Evolutionary conservation across 2,888 invertebrate species (phyloP).

Genomic region (Nemapogon koenigi): DNA sequence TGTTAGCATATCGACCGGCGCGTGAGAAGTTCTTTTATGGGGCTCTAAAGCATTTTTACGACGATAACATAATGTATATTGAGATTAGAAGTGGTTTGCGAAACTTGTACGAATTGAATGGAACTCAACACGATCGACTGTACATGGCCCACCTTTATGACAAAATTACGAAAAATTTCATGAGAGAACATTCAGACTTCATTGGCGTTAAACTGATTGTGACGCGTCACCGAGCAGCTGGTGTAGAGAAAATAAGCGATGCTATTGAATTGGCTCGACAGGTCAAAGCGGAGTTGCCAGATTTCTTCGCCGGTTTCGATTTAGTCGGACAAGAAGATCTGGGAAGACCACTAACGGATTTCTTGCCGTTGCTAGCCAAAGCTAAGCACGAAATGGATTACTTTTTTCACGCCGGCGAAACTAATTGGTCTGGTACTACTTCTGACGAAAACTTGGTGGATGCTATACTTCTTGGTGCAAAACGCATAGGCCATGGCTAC

Average conservation of each 20-base stretch:
- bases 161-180: slow-evolving; percentile 62
- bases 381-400: slow-evolving; percentile 63
- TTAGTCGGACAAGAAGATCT: slow-evolving; percentile 82
- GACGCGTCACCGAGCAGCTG: slow-evolving; percentile 28
- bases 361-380: slow-evolving; percentile 57
- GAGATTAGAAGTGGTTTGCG: slow-evolving; percentile 70
- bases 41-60: slow-evolving; percentile 66
- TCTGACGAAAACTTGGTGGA: slow-evolving; percentile 79
- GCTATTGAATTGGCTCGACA: slow-evolving; percentile 35
- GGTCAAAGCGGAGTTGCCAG: slow-evolving; percentile 62
- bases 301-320: slow-evolving; percentile 79
- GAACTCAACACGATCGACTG: slow-evolving; percentile 50
- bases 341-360: slow-evolving; percentile 68
- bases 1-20: slow-evolving; percentile 68
- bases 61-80: slow-evolving; percentile 74
- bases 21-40: slow-evolving; percentile 69
- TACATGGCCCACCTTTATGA: slow-evolving; percentile 65
- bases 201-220: slow-evolving; percentile 73
- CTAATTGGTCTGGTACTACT: slow-evolving; percentile 71
- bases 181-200: slow-evolving; percentile 67
- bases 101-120: slow-evolving; percentile 68
- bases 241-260: slow-evolving; percentile 36
- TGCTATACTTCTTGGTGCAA: slow-evolving; percentile 75
- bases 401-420: slow-evolving; percentile 84
- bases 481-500: slow-evolving; percentile 81